Evolutionary conservation across 2,888 invertebrate species (phyloP).

Genomic region (Brachylomia viminalis): DNA sequence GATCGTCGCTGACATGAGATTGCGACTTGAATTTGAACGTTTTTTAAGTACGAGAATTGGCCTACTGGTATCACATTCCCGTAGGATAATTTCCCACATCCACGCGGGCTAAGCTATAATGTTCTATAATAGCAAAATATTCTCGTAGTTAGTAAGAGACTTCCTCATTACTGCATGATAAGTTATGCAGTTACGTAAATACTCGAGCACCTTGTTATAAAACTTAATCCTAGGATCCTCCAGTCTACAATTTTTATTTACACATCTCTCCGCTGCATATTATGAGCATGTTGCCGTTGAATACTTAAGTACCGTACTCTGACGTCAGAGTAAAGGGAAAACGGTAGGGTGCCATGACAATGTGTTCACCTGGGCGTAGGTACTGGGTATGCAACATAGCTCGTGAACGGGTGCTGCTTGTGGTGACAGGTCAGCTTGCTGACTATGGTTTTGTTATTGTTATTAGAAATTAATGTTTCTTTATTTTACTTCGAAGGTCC

Average conservation of each 20-base stretch:
- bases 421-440: no score
- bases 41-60: no score
- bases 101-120: no score
- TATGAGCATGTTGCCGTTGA: constrained; percentile 7
- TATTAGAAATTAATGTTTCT: no score
- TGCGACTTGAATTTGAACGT: no score
- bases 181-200: constrained; percentile 27
- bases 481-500: no score
- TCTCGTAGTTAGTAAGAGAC: background rate
- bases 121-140: background rate
- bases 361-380: background rate
- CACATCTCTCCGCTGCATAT: constrained; percentile 22
- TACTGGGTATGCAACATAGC: background rate
- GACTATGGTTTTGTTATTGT: no score
- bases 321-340: constrained; percentile 25
- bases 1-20: no score
- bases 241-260: constrained; percentile 34
- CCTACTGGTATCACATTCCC: no score
- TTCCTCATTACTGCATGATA: background rate
- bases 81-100: no score
- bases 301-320: constrained; percentile 15
- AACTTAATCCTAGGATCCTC: constrained; percentile 26
- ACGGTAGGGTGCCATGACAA: constrained; percentile 1
- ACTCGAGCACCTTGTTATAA: background rate
- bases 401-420: no score